Evolutionary conservation across 2,113 vertebrate genomes (phyloP), one percentile per base, ranked within the genome.

Genomic region (Gracilinanus agilis): DNA sequence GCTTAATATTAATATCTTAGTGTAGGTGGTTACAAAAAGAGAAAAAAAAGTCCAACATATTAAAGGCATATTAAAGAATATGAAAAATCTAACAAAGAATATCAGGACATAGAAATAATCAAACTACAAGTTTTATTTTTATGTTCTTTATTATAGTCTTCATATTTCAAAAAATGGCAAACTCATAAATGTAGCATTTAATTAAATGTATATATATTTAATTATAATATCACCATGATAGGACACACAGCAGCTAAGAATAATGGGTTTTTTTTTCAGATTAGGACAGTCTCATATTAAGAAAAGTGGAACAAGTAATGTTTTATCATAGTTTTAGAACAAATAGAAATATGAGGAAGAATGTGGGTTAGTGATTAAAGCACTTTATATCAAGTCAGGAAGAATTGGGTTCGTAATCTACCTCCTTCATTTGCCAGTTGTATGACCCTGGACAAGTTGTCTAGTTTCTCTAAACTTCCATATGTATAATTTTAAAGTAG

Each of bases 131-230:
- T 92, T 92, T 5, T 13, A 90, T 53, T 93, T 90, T 34, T 56
- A 44, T 53, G 90, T 88, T 9, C 24, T 91, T 90, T 90, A 90
- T 91, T 91, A 54, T 75, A 54, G 91, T 27, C n/a, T 49, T 90
- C 1, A 44, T 54, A 54, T 44, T 94, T 54, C 54, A 90, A 25
- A 93, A 44, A 67, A 23, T 75, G 21, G 12, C 1, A 44, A 75
- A 21, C 89, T 54, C 54, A 90, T 54, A 67, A 54, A 91, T 44
- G 40, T 54, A 90, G 34, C 34, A 44, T 29, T 55, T 55, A 88
- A 91, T 90, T 67, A 49, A 83, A 67, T 75, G 6, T 88, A 44
- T 83, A 67, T 40, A 9, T 40, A 53, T 89, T 89, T 58, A 89
- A n/a, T 25, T 55, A 56, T 58, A 56, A 16, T 40, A 44, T 44